Percentiles rank a stretch among this genome's conserved stretches.
phyloP scores from a whole-genome alignment of 2,888 invertebrate species.

The Chrysolina americana region DNA sequence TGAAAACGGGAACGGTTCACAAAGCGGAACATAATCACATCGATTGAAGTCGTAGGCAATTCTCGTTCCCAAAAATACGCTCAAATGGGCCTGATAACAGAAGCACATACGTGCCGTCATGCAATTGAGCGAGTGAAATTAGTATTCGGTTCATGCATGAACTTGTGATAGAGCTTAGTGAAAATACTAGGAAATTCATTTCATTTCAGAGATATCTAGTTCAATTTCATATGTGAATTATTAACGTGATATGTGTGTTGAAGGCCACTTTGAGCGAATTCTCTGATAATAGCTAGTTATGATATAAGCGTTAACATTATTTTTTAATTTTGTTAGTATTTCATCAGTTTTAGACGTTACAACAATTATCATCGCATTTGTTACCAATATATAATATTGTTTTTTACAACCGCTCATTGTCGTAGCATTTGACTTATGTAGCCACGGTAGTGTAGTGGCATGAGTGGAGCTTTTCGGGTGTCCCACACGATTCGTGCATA shows the following conservation, averaged over 20 bases:
- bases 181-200: not conserved
- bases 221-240: not conserved
- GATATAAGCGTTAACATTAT: no score
- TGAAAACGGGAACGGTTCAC: not conserved
- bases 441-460: no score
- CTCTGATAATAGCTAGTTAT: no score
- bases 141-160: conserved; percentile 3
- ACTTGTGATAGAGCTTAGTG: not conserved
- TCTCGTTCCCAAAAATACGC: conserved; percentile 8
- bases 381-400: no score
- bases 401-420: no score
- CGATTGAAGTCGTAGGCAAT: conserved; percentile 4
- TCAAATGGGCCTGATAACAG: conserved; percentile 15
- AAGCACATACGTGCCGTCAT: conserved; percentile 10
- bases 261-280: not conserved
- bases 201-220: not conserved
- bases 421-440: no score
- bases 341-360: no score
- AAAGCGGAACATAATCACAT: not conserved
- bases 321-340: no score
- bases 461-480: no score
- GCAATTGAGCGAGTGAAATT: conserved; percentile 2
- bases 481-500: no score
- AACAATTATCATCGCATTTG: no score
- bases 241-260: not conserved